These are phyloP conservation scores for Coptodon bakossiorum DNA, from an alignment of 2,113 vertebrate species.

Conservation along the genomic window DNA sequence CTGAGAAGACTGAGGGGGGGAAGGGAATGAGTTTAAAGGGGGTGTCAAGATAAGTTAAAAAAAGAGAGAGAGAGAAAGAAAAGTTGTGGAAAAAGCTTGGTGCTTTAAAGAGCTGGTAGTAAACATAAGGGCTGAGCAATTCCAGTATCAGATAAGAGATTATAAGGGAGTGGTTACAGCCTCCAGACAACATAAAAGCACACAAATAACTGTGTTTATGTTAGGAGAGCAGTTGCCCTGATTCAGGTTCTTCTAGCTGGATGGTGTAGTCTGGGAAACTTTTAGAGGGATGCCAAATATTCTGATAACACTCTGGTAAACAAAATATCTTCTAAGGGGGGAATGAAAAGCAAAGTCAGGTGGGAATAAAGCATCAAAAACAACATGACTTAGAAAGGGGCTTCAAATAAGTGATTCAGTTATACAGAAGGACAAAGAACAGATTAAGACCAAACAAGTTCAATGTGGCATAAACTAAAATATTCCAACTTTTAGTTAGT, in stretches of 20 bases:
- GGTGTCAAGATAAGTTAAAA: background rate
- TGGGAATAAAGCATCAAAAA: background rate
- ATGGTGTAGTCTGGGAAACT: background rate
- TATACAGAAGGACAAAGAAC: background rate
- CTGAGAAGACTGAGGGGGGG: background rate
- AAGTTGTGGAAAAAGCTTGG: background rate
- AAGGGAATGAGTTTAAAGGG: background rate
- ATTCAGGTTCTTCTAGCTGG: background rate
- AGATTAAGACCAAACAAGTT: background rate
- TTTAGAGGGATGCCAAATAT: background rate
- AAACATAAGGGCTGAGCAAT: slow-evolving; percentile 21
- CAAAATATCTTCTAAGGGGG: background rate
- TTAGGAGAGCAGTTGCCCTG: background rate
- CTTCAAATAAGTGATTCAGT: background rate
- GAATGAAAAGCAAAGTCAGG: background rate
- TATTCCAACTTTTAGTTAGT: background rate
- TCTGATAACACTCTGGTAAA: background rate
- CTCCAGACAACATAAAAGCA: background rate
- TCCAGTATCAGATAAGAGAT: slow-evolving; percentile 29
- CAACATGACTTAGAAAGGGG: background rate
- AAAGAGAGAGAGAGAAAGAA: background rate
- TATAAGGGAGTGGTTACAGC: background rate
- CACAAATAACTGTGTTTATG: background rate
- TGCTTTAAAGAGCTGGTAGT: slow-evolving; percentile 12
- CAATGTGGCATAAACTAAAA: background rate